A percentile compares a stretch with the other conserved stretches of the same genome.
Conservation (phyloP, 2,888 invertebrate genomes). For the Strigamia maritima region DNA sequence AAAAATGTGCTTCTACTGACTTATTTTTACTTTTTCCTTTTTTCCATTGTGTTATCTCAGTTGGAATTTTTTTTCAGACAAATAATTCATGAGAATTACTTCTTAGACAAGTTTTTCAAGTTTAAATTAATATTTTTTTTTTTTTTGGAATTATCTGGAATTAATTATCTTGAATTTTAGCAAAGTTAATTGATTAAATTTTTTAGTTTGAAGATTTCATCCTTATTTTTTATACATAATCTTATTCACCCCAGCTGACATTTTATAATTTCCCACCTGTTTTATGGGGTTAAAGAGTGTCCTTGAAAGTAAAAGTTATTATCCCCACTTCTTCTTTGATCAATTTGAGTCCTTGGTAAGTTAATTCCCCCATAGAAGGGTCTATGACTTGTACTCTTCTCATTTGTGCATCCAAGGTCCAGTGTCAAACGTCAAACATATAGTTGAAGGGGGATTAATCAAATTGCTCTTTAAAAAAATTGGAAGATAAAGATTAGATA, state of each 20-base stretch:
- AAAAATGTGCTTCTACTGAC: conserved; percentile 18
- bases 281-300: conserved; percentile 10
- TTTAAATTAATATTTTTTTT: too few relatives aligned
- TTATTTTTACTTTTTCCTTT: background rate
- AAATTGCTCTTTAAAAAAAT: background rate
- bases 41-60: background rate
- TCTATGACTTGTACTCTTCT: conserved; percentile 5
- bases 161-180: too few relatives aligned
- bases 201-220: too few relatives aligned
- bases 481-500: background rate
- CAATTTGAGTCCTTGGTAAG: background rate
- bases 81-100: too few relatives aligned
- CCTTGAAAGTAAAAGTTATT: conserved; percentile 21
- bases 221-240: too few relatives aligned
- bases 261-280: background rate
- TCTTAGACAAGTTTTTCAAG: too few relatives aligned
- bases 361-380: conserved; percentile 2
- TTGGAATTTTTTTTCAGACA: too few relatives aligned
- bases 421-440: background rate
- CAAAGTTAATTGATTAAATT: too few relatives aligned
- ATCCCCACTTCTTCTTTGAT: conserved; percentile 9
- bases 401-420: background rate
- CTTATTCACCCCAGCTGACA: background rate
- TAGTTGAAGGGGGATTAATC: background rate
- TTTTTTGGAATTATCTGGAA: too few relatives aligned